These are phyloP conservation scores for Hirtodrosophila duncani DNA, from an alignment of 2,888 invertebrate genomes.

Conservation along the genomic window DNA sequence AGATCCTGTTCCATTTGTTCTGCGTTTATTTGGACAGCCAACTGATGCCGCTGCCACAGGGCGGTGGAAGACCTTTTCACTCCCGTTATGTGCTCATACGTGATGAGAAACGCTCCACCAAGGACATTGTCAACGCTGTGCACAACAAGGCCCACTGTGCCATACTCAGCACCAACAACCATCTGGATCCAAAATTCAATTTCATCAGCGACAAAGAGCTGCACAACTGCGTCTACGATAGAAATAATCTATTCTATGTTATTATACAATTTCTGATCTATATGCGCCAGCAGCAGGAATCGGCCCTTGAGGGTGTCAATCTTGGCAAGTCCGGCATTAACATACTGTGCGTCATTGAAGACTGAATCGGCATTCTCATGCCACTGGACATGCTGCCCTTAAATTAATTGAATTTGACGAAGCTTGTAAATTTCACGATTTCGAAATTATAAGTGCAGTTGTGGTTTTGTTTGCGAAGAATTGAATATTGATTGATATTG, in stretches of 20 bases:
- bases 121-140: conserved; percentile 74
- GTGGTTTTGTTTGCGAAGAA: no score
- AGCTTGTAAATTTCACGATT: no score
- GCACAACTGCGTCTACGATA: conserved; percentile 86
- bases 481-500: no score
- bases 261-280: conserved; percentile 89
- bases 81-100: conserved; percentile 79
- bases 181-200: conserved; percentile 77
- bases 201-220: conserved; percentile 82
- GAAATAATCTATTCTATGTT: conserved; percentile 93
- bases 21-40: conserved; percentile 92
- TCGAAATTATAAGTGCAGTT: no score
- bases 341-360: conserved; percentile 88
- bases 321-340: conserved; percentile 90
- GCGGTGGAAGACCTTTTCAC: conserved; percentile 83
- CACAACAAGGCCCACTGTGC: conserved; percentile 78
- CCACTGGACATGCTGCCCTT: no score
- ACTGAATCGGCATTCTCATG: conserved; percentile 51
- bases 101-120: conserved; percentile 76
- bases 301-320: conserved; percentile 87
- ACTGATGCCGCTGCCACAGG: conserved; percentile 83
- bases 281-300: conserved; percentile 85
- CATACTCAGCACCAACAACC: conserved; percentile 74
- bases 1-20: conserved; percentile 91
- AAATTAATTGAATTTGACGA: no score